Conservation (phyloP, 2,888 invertebrate species). For the Eumacrocentrus americanus region DNA sequence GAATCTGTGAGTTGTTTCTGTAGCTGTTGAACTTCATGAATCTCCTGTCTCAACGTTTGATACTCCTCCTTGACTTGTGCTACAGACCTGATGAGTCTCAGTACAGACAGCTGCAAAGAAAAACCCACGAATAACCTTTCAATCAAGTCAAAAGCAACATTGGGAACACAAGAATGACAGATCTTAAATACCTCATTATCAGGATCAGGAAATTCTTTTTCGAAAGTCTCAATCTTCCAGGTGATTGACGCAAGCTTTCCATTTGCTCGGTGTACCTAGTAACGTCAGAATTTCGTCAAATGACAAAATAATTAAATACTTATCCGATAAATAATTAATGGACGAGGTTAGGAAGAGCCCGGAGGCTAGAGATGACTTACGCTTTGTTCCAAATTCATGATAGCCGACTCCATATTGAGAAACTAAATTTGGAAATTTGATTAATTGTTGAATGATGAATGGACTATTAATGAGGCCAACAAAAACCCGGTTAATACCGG, state of each 20-base stretch:
- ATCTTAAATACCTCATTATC: conserved; percentile 59
- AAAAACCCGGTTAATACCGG: neutral
- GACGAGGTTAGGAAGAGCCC: neutral
- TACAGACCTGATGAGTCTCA: conserved; percentile 77
- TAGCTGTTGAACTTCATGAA: conserved; percentile 79
- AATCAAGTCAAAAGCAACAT: conserved; percentile 4
- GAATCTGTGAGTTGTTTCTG: conserved; percentile 79
- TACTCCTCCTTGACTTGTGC: conserved; percentile 78
- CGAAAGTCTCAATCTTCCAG: conserved; percentile 76
- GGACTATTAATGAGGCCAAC: neutral
- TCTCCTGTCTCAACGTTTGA: conserved; percentile 77
- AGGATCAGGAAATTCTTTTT: conserved; percentile 68
- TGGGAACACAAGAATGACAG: neutral
- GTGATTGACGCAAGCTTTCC: conserved; percentile 75
- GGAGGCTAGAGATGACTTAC: conserved; percentile 40
- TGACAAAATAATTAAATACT: conserved; percentile 30
- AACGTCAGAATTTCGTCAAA: neutral
- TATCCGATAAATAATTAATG: conserved; percentile 24
- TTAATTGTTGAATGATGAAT: neutral
- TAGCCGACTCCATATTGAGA: conserved; percentile 51
- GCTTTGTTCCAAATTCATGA: conserved; percentile 53
- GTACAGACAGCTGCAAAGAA: conserved; percentile 69
- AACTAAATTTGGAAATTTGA: neutral
- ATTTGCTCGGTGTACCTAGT: conserved; percentile 76
- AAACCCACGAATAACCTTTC: too few relatives aligned